Evolutionary conservation across 2,113 vertebrate species (phyloP), one percentile per base, ranked within the genome.

Genomic region (Brachyhypopomus gauderio): DNA sequence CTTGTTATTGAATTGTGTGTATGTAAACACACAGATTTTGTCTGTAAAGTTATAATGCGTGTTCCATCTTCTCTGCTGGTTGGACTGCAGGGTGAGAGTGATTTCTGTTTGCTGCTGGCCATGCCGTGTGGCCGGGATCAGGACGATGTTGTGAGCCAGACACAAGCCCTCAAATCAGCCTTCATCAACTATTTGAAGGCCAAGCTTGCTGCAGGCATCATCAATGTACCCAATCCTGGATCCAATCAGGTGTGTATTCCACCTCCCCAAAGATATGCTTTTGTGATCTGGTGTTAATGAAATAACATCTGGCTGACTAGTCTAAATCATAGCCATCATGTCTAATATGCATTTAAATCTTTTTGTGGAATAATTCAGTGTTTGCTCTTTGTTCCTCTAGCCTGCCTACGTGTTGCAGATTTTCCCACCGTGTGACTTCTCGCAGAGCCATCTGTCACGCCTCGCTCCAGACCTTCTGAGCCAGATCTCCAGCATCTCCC

Each of bases 361-460:
- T 52, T 52, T 1, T 12, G 0, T 52, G 45, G 45, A 52, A 14
- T 52, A 52, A 52, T 52, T 52, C 9, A 12, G 1, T 7, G n/a
- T 4, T 20, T 64, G 4, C 70, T 79, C 52, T 66, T 23, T 19
- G 30, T 0, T 72, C 16, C 67, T 78, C 6, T 66, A 99, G 98
- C 97, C 98, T 0, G 97, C 98, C 81, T 99, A 97, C 0, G 98
- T 99, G 88, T 94, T 99, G 83, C 98, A 99, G 93, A 99, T 99
- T 88, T 99, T 99, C 91, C 98, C 98, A 2, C 98, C 97, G 20
- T 99, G 97, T 0, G 97, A 98, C 83, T 99, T 99, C 89, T 99
- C 97, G 0, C 97, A 99, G 86, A 97, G 95, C 88, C 98, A 99
- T 89, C 91, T 99, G 73, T 98, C 97, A 59, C 96, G 97, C 70